Conservation (phyloP, 2,797 vertebrate genomes). For the Nyctibius grandis region DNA sequence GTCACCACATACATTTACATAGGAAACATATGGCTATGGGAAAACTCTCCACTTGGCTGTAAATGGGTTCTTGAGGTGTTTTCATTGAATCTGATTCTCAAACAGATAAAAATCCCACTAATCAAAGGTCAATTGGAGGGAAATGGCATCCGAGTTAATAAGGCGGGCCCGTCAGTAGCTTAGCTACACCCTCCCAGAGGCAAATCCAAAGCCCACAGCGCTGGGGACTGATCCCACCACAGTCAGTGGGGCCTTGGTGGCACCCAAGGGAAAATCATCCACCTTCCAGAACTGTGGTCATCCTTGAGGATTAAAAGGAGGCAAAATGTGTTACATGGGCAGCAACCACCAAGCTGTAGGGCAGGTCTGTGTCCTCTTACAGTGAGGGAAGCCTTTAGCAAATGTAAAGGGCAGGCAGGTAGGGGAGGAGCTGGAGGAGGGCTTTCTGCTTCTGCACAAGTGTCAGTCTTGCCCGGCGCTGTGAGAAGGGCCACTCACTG, state of each 20-base stretch:
- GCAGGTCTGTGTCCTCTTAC: neutral
- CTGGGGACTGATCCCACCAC: neutral
- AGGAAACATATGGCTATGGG: constrained; percentile 75
- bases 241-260: neutral
- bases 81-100: constrained; percentile 16
- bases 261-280: neutral
- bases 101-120: constrained; percentile 28
- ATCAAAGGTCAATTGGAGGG: constrained; percentile 18
- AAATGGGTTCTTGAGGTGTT: constrained; percentile 58
- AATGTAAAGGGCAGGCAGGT: neutral
- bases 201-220: neutral
- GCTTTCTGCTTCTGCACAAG: neutral
- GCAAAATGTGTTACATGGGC: neutral
- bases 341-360: neutral
- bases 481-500: accelerated
- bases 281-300: neutral
- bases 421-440: neutral
- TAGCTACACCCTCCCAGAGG: neutral
- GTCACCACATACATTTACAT: constrained; percentile 70
- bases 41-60: constrained; percentile 42
- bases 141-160: constrained; percentile 1
- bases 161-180: neutral
- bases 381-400: neutral
- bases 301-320: neutral
- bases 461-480: neutral